A percentile compares a stretch with the other conserved stretches of the same genome.
phyloP scores from a whole-genome alignment of 2,888 invertebrate genomes.

The Cyclophora punctaria region DNA sequence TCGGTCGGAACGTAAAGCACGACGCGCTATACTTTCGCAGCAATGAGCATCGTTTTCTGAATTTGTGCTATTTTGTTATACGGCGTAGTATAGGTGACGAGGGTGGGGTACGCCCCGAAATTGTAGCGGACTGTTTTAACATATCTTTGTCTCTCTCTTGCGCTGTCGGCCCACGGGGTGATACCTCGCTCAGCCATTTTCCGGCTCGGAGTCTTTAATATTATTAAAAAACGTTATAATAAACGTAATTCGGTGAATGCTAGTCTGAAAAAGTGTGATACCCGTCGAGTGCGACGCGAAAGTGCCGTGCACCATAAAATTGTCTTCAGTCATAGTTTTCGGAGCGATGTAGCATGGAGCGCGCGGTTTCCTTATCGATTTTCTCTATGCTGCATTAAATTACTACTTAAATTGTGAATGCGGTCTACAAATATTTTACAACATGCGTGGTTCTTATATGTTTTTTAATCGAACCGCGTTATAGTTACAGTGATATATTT shows the following conservation, averaged over 20 bases:
- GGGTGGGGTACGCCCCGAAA: slow-evolving; percentile 49
- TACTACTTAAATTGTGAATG: slow-evolving; percentile 61
- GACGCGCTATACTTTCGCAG: background rate
- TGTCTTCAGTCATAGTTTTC: slow-evolving; percentile 37
- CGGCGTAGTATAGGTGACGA: slow-evolving; percentile 22
- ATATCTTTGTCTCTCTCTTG: slow-evolving; percentile 53
- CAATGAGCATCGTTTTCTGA: slow-evolving; percentile 9
- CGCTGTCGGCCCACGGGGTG: slow-evolving; percentile 36
- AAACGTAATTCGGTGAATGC: slow-evolving; percentile 11
- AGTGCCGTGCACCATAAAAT: slow-evolving; percentile 39
- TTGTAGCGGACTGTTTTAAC: slow-evolving; percentile 27
- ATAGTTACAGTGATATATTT: slow-evolving; percentile 25
- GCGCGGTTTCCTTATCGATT: slow-evolving; percentile 71
- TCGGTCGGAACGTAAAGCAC: background rate
- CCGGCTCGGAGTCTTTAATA: slow-evolving; percentile 12
- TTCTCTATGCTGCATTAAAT: slow-evolving; percentile 71
- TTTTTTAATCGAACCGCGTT: slow-evolving; percentile 29
- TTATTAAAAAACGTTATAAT: slow-evolving; percentile 4
- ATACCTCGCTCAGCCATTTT: slow-evolving; percentile 32
- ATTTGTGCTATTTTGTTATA: slow-evolving; percentile 5
- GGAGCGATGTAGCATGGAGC: slow-evolving; percentile 55
- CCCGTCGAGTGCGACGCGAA: slow-evolving; percentile 31
- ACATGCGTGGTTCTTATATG: slow-evolving; percentile 40
- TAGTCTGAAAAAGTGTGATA: slow-evolving; percentile 22
- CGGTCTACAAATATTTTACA: slow-evolving; percentile 51